Conservation (phyloP, 2,797 vertebrate genomes). For the Danio kyathit region DNA sequence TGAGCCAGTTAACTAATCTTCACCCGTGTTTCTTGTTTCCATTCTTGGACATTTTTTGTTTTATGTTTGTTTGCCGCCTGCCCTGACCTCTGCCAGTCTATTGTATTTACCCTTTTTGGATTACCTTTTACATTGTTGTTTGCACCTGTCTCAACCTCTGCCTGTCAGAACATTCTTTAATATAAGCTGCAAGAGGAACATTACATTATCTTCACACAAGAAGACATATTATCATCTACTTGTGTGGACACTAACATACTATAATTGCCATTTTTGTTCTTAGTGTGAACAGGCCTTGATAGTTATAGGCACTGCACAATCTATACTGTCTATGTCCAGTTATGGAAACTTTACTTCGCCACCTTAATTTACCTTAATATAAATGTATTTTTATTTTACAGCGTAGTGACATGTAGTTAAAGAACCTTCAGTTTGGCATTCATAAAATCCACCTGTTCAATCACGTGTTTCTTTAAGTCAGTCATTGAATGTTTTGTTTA, state of each 20-base stretch:
- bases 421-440: neutral
- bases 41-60: too few species aligned
- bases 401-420: neutral
- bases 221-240: neutral
- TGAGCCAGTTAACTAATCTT: too few species aligned
- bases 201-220: too few species aligned
- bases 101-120: too few species aligned
- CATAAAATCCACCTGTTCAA: constrained; percentile 21
- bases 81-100: too few species aligned
- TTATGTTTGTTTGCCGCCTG: too few species aligned
- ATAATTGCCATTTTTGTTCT: neutral
- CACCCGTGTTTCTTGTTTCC: too few species aligned
- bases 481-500: neutral
- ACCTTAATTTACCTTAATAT: neutral
- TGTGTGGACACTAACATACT: neutral
- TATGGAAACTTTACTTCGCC: neutral
- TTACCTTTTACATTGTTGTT: too few species aligned
- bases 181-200: too few species aligned
- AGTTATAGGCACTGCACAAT: neutral
- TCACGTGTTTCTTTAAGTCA: neutral
- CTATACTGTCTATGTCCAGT: too few species aligned
- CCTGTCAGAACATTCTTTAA: too few species aligned
- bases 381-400: neutral
- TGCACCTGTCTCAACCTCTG: too few species aligned
- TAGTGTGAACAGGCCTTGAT: neutral